Base-by-base conservation (phyloP, 2,797 vertebrate species). In the Cuniculus paca region DNA sequence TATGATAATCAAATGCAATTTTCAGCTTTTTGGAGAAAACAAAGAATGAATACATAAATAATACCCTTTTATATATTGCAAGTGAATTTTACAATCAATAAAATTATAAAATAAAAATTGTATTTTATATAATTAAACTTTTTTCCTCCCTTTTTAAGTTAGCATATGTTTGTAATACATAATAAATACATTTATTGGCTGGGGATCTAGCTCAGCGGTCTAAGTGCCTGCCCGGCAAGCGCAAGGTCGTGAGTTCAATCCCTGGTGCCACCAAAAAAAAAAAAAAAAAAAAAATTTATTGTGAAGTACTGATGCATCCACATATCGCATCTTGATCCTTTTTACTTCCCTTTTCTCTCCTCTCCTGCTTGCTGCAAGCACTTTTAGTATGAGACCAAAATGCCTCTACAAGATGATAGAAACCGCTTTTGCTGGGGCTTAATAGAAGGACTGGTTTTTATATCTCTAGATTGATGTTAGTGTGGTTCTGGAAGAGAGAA, bases 371-470 rank as follows among this genome's bases (percentile, higher is more conserved):
- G 26, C 5, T 58, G 36, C 54, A 45, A 90, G 26, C 65, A 84
- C 50, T 81, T 74, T 88, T 84, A 81, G 54, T n/a, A 48, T 72
- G 31, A 61, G n/a, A 61, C 31, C 92, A 28, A 58, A 61, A 36
- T 81, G 48, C 54, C 52, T 90, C 75, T 86, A 65, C 8, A 72
- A 72, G n/a, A 48, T 45, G 20, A 60, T 70, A 34, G 58, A 45
- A 84, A 63, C n/a, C 36, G 83, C 26, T 91, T 85, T 60, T 89
- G 58, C 42, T 91, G 72, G 39, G 36, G 56, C 42, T 93, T 72
- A 58, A 39, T 72, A 36, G 82, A 94, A 95, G 61, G 72, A 52
- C 70, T 90, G 24, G 63, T 88, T 93, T 83, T 94, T 82, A 7
- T 80, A 8, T 90, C 42, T 93, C 56, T 90, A 87, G 39, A 58